These are phyloP conservation scores for Amphipyra berbera DNA, from an alignment of 2,888 invertebrate species.

Conservation along the genomic window DNA sequence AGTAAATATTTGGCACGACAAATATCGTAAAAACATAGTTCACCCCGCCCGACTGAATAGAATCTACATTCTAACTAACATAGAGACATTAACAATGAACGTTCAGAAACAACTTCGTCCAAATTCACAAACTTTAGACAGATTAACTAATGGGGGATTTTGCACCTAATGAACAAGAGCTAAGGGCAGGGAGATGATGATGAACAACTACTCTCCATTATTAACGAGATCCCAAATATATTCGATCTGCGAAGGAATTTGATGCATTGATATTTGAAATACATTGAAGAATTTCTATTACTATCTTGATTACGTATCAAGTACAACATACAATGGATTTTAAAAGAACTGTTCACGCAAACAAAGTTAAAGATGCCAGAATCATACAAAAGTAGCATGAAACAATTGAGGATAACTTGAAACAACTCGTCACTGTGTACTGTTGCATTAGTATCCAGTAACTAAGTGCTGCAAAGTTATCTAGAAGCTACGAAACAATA, in stretches of 20 bases:
- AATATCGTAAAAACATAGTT: no score
- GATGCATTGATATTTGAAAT: constrained; percentile 2
- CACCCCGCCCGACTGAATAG: no score
- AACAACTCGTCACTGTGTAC: constrained; percentile 17
- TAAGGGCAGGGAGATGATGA: no score
- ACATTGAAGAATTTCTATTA: constrained; percentile 5
- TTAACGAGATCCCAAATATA: constrained; percentile 35
- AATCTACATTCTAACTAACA: neutral
- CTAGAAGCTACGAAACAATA: constrained; percentile 44
- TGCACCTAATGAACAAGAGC: constrained; percentile 25
- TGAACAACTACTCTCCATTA: constrained; percentile 45
- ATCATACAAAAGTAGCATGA: neutral
- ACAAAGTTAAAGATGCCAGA: no score
- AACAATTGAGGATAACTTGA: constrained; percentile 18
- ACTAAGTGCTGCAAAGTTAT: constrained; percentile 30
- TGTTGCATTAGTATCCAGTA: constrained; percentile 24
- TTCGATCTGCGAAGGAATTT: constrained; percentile 21
- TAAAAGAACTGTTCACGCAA: neutral
- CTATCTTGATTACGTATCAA: neutral
- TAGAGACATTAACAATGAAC: constrained; percentile 15
- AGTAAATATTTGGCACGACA: no score
- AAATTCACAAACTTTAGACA: constrained; percentile 31
- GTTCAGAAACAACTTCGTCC: constrained; percentile 10
- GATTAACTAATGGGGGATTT: constrained; percentile 44
- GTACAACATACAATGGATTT: constrained; percentile 4